Evolutionary conservation across 2,113 vertebrate species (phyloP), one percentile per base, ranked within the genome.

Genomic region (Callipepla californica): DNA sequence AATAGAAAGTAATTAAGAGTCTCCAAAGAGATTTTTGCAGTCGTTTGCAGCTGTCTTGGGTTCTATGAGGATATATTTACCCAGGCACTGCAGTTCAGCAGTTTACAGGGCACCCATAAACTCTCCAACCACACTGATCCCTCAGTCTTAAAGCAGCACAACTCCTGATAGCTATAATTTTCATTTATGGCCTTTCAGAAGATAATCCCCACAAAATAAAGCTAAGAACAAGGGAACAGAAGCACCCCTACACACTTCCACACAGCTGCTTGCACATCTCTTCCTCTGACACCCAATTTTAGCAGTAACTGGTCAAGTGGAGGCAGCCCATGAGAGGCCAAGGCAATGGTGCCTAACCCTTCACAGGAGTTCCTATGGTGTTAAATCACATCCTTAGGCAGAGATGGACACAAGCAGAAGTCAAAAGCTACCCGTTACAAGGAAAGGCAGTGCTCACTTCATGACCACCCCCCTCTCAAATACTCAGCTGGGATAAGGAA

Each of bases 231-330:
- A 85, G 28, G 23, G 20, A 51, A 62, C 0, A 77, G 23, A 32
- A 73, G 50, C 26, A 42, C 8, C 65, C 23, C 40, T 2, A 2
- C 2, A 1, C 34, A n/a, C 5, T 34, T 91, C 84, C 23, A 38
- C 48, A n/a, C 38, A 76, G 77, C 50, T 47, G 45, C 15, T 23
- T 50, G 11, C 6, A 18, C 1, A 1, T 11, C 32, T 55, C 23
- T 26, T 42, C 51, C 45, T 28, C 38, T 67, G 14, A 36, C 13
- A 34, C 2, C 3, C 23, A 51, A 1, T 36, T 89, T 51, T 13
- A 1, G 48, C 19, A 4, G n/a, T 18, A 40, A 30, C 4, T 3
- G 30, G 18, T 28, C 0, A 63, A 59, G 69, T 1, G 4, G 40
- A 40, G 48, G 86, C 15, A 14, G 20, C 40, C 13, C 47, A 34